Evolutionary conservation across 2,113 vertebrate genomes (phyloP).

Genomic region (Aegithalos caudatus): DNA sequence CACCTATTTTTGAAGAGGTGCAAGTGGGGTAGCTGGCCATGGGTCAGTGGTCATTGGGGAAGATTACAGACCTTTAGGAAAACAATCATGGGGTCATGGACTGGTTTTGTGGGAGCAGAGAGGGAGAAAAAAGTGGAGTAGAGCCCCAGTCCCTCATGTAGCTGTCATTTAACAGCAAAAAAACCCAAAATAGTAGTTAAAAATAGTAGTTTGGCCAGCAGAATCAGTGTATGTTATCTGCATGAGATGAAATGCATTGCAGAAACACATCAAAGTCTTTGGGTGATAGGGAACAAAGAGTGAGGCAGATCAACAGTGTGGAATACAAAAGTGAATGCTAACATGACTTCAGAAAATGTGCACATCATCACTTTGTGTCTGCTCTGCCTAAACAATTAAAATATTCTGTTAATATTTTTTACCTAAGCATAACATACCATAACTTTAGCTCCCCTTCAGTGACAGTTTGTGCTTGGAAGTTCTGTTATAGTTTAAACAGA

Average conservation of each 20-base stretch:
- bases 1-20: not conserved
- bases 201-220: not conserved
- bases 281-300: not conserved
- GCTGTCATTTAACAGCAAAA: not conserved
- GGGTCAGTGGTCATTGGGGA: not conserved
- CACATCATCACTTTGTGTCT: not conserved
- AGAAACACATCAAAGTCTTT: not conserved
- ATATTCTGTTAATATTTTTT: slow-evolving; percentile 16
- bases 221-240: not conserved
- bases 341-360: not conserved
- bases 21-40: not conserved
- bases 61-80: not conserved
- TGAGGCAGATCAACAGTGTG: not conserved
- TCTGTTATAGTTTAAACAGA: slow-evolving; percentile 40
- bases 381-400: slow-evolving; percentile 11
- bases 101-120: not conserved
- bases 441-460: not conserved
- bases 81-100: not conserved
- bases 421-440: not conserved
- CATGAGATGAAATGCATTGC: not conserved
- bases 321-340: not conserved
- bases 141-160: not conserved
- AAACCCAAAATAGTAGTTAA: not conserved
- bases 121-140: not conserved
- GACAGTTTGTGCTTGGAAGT: not conserved